Percentiles rank a stretch among this genome's conserved stretches.
Evolutionary conservation across 2,888 invertebrate genomes (phyloP).

Genomic region (Schrankia costaestrigalis): DNA sequence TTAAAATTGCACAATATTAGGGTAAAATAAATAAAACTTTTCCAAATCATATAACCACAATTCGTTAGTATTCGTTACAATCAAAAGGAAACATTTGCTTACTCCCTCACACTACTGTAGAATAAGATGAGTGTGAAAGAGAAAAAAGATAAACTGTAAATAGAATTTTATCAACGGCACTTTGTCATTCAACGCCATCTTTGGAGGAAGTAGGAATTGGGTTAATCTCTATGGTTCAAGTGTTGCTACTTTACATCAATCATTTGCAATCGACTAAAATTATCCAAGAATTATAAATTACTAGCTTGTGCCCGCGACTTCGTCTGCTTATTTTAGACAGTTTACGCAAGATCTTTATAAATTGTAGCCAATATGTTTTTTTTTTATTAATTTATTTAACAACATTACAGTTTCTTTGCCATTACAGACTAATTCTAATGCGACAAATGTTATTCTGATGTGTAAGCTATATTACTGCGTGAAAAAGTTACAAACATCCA

Average conservation of each 20-base stretch:
- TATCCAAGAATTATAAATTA: too few relatives aligned
- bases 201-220: conserved; percentile 39
- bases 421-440: too few relatives aligned
- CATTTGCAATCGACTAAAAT: too few relatives aligned
- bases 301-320: too few relatives aligned
- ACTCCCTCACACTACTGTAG: conserved; percentile 36
- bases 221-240: conserved; percentile 43
- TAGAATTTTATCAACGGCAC: conserved; percentile 50
- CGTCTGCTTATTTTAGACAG: too few relatives aligned
- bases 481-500: too few relatives aligned
- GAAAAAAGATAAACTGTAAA: conserved; percentile 50
- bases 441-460: too few relatives aligned
- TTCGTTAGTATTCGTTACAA: conserved; percentile 78
- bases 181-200: conserved; percentile 53
- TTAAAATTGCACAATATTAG: conserved; percentile 53
- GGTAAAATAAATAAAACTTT: conserved; percentile 59
- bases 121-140: conserved; percentile 38
- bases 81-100: conserved; percentile 55
- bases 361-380: too few relatives aligned
- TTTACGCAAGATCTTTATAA: too few relatives aligned
- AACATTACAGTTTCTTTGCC: too few relatives aligned
- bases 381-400: too few relatives aligned
- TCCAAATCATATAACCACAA: conserved; percentile 63
- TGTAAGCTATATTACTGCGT: too few relatives aligned
- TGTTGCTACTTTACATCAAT: conserved; percentile 38